Evolutionary conservation across 2,888 invertebrate species (phyloP), one percentile per base, ranked within the genome.

Genomic region (Megamerina dolium): DNA sequence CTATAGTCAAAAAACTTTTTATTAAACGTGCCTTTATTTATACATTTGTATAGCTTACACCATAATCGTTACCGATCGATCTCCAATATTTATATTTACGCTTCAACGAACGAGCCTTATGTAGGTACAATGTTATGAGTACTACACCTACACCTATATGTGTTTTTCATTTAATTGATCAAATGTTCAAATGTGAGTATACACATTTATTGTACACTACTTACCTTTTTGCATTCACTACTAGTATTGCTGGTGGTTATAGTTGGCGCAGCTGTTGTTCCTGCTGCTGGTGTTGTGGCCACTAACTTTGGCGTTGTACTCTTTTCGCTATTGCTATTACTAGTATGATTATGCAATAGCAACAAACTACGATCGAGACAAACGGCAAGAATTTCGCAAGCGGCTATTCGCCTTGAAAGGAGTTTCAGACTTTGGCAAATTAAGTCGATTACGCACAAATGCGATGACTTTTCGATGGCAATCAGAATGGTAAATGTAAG

Each of bases 361-460:
- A 66, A 46, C 58, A 66, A 53, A 56, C 59, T 61, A 43, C 58
- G 59, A 52, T 70, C 67, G 46, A 61, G 57, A 50, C 66, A 69
- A 58, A 68, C 59, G 49, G 62, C 70, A 53, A 70, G 61, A 59
- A 69, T 64, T 63, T 67, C 68, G 54, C 70, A 64, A 63, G 66
- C 62, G 58, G 63, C 63, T 60, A 72, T 63, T 59, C 72, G 71
- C 55, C 68, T 68, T 58, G 61, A 62, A 52, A 72, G 58, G 51
- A 72, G 61, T 53, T 67, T 66, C 50, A 72, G 59, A 60, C 71
- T 70, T 63, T 68, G 72, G 64, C 66, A 68, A 64, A 72, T 65
- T 64, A 72, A 66, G 61, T 72, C 71, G 60, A 72, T 63, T 57
- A 66, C 64, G 61, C 61, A 67, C 64, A 68, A 65, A 63, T 68